A percentile compares a stretch with the other conserved stretches of the same genome.
Conservation (phyloP, 2,888 invertebrate genomes). For the Melitaea athalia region DNA sequence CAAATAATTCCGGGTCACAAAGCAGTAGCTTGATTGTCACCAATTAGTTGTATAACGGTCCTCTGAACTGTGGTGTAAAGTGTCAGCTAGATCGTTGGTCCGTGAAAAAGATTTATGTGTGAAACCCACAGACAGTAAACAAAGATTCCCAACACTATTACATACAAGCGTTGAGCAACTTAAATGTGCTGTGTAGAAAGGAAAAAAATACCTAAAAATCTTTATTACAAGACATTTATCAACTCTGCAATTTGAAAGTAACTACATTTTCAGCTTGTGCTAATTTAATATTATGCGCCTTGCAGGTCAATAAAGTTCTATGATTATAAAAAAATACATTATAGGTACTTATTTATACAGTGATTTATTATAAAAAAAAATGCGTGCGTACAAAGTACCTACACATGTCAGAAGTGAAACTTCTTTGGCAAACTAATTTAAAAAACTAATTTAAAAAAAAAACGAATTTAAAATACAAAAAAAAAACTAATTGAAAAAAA, state of each 20-base stretch:
- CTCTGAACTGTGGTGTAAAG: constrained; percentile 59
- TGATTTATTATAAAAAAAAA: no score
- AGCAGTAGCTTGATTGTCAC: constrained; percentile 73
- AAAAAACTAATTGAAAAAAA: no score
- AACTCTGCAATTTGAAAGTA: not conserved
- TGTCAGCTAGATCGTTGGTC: constrained; percentile 50
- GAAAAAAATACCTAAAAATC: not conserved
- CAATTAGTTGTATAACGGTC: constrained; percentile 78
- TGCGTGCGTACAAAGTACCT: no score
- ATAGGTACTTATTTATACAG: not conserved
- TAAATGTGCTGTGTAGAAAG: not conserved
- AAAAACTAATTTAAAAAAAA: no score
- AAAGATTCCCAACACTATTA: constrained; percentile 6
- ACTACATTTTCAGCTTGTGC: not conserved
- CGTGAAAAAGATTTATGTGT: constrained; percentile 26
- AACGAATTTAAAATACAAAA: no score
- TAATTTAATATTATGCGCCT: no score
- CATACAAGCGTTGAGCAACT: constrained; percentile 6
- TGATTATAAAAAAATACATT: not conserved
- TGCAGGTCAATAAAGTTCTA: not conserved
- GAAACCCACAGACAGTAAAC: not conserved
- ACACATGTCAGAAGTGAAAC: no score
- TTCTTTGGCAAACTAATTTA: no score
- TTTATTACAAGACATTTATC: not conserved
- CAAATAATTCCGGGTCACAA: constrained; percentile 56